Base-by-base conservation (phyloP, 2,797 vertebrate species). In the Microctenopoma steveboyesi region DNA sequence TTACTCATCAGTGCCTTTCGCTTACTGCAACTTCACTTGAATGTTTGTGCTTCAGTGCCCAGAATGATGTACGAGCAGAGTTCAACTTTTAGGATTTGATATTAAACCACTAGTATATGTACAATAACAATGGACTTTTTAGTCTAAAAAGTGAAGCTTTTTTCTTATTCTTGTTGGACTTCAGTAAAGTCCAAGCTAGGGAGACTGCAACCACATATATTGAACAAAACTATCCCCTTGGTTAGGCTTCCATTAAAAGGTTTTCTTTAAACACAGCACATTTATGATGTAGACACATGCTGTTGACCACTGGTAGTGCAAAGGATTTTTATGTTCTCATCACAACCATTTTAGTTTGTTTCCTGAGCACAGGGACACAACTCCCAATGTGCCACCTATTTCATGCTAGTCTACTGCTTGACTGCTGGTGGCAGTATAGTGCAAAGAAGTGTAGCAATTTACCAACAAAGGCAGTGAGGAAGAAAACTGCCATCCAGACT, bases 321-420 rank as follows among this genome's bases (percentile, higher is more conserved):
- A 22, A 2, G 14, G 43, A 37, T 9, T 4, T 5, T 49, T 5
- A 13, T 3, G 12, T 50, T 51, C 4, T 43, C 1, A 45, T 6
- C 6, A 3, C 22, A 22, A 42, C 18, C n/a, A 3, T 0, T 51
- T 50, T 15, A 28, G 47, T 67, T 56, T 40, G 50, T 39, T 42
- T 49, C 0, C 0, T 40, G 14, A 42, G 33, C 42, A 35, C 13
- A 22, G 59, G 39, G 35, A 42, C 5, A 13, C 28, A 54, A 18
- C 46, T 27, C 56, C 52, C 55, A 64, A 61, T 15, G 28, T 55
- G 40, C 33, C 55, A 16, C 28, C 0, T 3, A 48, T 28, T 65
- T 58, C 37, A 16, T 14, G 12, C 9, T 2, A 15, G 30, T 37
- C 42, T 25, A 40, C 62, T 43, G 48, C 52, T 45, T 2, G 55